Conservation (phyloP, 2,797 vertebrate species). For the Jordanella pulchra region DNA sequence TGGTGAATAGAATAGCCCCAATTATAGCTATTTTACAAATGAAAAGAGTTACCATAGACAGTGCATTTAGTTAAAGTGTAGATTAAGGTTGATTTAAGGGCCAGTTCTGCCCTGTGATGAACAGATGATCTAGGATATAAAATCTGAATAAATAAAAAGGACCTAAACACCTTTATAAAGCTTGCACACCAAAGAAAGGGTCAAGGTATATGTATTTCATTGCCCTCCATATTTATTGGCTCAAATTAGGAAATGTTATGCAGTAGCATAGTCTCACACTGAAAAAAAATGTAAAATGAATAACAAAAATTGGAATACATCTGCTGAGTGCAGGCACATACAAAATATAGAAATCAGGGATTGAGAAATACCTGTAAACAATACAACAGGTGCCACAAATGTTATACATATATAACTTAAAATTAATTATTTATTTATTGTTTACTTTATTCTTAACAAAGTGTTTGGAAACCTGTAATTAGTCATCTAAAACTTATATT, state of each 20-base stretch:
- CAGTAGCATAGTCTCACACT: background rate
- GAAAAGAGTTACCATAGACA: background rate
- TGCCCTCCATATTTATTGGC: background rate
- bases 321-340: background rate
- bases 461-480: background rate
- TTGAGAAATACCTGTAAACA: background rate
- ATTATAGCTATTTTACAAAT: background rate
- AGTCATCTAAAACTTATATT: background rate
- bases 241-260: background rate
- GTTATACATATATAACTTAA: background rate
- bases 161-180: background rate
- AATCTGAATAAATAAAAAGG: background rate
- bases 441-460: background rate
- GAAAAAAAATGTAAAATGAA: background rate
- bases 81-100: background rate
- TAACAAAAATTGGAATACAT: background rate
- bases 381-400: background rate
- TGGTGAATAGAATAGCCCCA: background rate
- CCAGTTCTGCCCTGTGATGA: background rate
- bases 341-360: background rate
- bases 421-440: background rate
- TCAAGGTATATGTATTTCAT: background rate
- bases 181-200: background rate
- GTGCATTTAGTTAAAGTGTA: background rate
- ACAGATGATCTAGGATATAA: background rate